A percentile compares a stretch with the other conserved stretches of the same genome.
Evolutionary conservation across 92 coral and sea anemone species (phyloP).

Genomic region (Umimayanthus chanpuru): DNA sequence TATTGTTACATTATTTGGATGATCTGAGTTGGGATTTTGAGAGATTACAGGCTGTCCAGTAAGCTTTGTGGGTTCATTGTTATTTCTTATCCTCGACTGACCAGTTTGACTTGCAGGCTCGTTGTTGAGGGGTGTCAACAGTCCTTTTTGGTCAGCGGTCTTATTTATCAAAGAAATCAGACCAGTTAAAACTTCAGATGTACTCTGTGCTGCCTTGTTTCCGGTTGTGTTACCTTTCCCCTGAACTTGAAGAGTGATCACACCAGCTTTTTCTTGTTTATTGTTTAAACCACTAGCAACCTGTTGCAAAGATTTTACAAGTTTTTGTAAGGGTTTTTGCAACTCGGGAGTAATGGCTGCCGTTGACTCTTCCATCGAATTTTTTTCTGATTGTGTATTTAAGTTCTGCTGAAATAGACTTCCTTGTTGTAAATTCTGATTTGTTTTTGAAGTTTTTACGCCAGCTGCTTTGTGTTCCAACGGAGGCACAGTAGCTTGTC

Average conservation of each 20-base stretch:
- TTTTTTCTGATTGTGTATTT: neutral
- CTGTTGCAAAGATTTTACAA: slow-evolving; percentile 14
- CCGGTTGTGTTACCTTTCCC: neutral
- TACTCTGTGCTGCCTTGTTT: neutral
- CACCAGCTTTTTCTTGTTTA: neutral
- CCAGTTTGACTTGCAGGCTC: neutral
- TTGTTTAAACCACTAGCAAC: neutral
- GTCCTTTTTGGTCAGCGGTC: neutral
- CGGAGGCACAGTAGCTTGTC: neutral
- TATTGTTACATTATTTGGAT: neutral
- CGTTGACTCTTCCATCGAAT: neutral
- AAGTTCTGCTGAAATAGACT: neutral
- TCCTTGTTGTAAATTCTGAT: neutral
- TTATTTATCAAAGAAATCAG: neutral
- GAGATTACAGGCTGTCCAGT: neutral
- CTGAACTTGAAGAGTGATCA: neutral
- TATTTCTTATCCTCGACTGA: neutral
- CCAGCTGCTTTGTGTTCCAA: neutral
- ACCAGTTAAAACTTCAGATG: neutral
- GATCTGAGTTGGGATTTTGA: neutral
- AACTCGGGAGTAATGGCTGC: neutral
- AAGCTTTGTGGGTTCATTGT: neutral
- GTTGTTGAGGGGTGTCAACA: neutral
- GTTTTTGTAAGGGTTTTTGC: slow-evolving; percentile 19
- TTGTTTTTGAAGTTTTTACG: neutral